Percentiles rank a stretch among this genome's conserved stretches.
These are phyloP conservation scores for Melangyna quadrimaculata DNA, from an alignment of 2,888 invertebrate species.

Conservation along the genomic window DNA sequence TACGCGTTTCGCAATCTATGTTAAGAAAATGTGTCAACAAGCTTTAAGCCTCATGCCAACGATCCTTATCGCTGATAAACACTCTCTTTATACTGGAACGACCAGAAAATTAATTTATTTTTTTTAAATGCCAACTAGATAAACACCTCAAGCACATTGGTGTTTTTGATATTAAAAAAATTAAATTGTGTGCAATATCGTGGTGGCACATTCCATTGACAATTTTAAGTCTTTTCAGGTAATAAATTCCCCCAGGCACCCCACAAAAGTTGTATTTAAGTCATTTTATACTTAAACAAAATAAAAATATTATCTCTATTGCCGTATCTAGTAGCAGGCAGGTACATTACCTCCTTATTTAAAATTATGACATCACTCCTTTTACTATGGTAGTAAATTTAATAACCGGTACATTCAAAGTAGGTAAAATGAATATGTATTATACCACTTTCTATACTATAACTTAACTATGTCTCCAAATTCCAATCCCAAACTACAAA, in stretches of 20 bases:
- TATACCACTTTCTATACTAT: constrained; percentile 29
- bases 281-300: not conserved
- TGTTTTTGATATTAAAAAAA: not conserved
- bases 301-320: not conserved
- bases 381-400: not conserved
- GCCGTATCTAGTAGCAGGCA: not conserved
- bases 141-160: not conserved
- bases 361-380: constrained; percentile 39
- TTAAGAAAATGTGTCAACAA: constrained; percentile 8
- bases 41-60: not conserved
- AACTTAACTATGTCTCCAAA: not conserved
- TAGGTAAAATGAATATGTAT: not conserved
- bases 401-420: constrained; percentile 19
- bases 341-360: constrained; percentile 28
- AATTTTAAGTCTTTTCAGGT: not conserved
- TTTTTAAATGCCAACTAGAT: not conserved
- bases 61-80: not conserved
- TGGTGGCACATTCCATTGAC: constrained; percentile 9
- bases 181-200: constrained; percentile 19
- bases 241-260: not conserved
- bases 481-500: constrained; percentile 11
- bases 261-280: not conserved
- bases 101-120: not conserved
- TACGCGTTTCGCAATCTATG: not conserved
- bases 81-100: not conserved